Evolutionary conservation across 92 coral and sea anemone species (phyloP).

Genomic region (Porites cylindrica): DNA sequence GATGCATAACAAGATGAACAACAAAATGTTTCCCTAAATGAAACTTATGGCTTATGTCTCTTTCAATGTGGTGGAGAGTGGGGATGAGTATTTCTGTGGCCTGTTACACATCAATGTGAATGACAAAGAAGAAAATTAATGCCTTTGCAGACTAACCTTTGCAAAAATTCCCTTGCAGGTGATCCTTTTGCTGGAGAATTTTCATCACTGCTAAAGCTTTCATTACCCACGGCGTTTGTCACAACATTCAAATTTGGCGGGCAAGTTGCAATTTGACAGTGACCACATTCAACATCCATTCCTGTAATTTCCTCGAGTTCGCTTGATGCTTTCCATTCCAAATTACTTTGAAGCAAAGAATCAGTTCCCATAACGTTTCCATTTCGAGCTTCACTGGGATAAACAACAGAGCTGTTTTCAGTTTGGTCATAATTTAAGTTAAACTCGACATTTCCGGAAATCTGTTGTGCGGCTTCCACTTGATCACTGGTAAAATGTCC

Average conservation of each 20-base stretch:
- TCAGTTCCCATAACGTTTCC: slow-evolving; percentile 8
- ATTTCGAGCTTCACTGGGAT: neutral
- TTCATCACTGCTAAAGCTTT: neutral
- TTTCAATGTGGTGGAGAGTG: too few species aligned
- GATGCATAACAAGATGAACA: too few species aligned
- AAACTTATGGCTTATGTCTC: too few species aligned
- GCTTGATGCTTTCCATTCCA: neutral
- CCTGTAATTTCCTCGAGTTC: neutral
- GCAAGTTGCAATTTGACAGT: neutral
- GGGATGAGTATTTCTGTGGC: too few species aligned
- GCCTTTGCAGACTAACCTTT: slow-evolving; percentile 10
- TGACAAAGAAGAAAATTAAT: neutral
- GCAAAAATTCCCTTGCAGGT: slow-evolving; percentile 42
- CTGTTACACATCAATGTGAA: neutral
- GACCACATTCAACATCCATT: slow-evolving; percentile 34
- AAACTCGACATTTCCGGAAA: neutral
- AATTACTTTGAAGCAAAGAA: slow-evolving; percentile 27
- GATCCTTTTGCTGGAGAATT: slow-evolving; percentile 23
- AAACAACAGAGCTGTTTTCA: neutral
- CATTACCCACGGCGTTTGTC: neutral
- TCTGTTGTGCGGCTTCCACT: neutral
- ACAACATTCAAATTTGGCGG: slow-evolving; percentile 26
- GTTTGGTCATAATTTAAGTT: neutral
- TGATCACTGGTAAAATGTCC: neutral
- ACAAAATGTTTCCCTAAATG: too few species aligned